These are phyloP conservation scores for Sardina pilchardus DNA, from an alignment of 2,113 vertebrate species.

Conservation along the genomic window DNA sequence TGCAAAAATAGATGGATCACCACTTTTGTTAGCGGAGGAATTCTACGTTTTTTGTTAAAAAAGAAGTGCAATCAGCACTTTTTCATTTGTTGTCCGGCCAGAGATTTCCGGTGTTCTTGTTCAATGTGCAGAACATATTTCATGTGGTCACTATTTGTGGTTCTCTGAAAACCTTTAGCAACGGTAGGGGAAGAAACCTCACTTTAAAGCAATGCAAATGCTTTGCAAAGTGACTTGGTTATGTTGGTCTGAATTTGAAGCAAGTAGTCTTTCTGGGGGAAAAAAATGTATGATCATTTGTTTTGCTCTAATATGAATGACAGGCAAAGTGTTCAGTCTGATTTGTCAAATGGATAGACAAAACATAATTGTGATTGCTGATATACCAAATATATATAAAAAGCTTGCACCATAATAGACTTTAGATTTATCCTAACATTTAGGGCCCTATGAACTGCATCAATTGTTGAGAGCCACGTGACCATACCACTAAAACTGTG, in stretches of 20 bases:
- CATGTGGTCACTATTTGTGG: conserved; percentile 55
- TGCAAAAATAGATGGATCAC: conserved; percentile 64
- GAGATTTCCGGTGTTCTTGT: conserved; percentile 68
- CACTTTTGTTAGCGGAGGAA: conserved; percentile 53
- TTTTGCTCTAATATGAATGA: no score
- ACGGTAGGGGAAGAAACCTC: background rate
- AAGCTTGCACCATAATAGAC: no score
- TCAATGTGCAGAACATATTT: conserved; percentile 65
- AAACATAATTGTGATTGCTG: no score
- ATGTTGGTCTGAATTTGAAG: background rate
- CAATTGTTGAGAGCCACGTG: no score
- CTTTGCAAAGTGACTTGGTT: background rate
- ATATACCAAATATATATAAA: no score
- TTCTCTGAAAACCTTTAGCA: conserved; percentile 39
- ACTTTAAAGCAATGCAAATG: background rate
- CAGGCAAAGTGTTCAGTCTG: no score
- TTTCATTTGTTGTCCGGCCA: conserved; percentile 52
- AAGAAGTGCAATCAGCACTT: conserved; percentile 73
- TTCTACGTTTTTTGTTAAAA: conserved; percentile 62
- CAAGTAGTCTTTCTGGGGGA: background rate
- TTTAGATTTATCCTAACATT: no score
- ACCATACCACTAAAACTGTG: no score
- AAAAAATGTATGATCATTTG: background rate
- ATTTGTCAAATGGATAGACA: no score
- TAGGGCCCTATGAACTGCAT: no score